Percentiles rank a stretch among this genome's conserved stretches.
phyloP scores from a whole-genome alignment of 92 coral and sea anemone species.

The Porites cylindrica region DNA sequence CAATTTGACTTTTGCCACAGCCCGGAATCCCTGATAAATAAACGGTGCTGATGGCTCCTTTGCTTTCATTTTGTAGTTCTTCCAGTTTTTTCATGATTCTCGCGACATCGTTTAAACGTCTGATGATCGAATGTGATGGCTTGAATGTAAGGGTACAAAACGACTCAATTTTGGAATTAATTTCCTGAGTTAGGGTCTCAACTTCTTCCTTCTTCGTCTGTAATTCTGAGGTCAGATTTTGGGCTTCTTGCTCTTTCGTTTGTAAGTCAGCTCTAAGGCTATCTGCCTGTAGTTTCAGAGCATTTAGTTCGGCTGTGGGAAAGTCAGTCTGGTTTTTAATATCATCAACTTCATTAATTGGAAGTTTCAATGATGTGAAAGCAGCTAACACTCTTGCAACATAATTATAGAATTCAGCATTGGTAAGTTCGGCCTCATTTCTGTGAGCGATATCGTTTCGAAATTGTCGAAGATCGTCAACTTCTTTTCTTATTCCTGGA shows the following conservation, averaged over 20 bases:
- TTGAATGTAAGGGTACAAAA: slow-evolving; percentile 44
- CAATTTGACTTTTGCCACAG: slow-evolving; percentile 60
- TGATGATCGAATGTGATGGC: slow-evolving; percentile 41
- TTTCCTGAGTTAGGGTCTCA: slow-evolving; percentile 1
- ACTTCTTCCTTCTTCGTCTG: neutral
- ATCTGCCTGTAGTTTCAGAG: neutral
- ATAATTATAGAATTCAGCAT: too few species aligned
- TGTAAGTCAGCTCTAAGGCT: neutral
- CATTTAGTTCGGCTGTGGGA: neutral
- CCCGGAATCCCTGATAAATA: slow-evolving; percentile 64
- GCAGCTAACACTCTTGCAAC: too few species aligned
- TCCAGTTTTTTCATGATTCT: slow-evolving; percentile 21
- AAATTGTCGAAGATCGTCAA: too few species aligned
- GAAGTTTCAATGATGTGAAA: too few species aligned
- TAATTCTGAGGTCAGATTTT: neutral
- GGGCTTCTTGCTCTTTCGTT: neutral
- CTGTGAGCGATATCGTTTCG: too few species aligned
- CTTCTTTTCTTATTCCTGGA: too few species aligned
- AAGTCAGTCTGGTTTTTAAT: too few species aligned
- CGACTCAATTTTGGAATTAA: slow-evolving; percentile 21
- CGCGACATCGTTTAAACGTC: slow-evolving; percentile 27
- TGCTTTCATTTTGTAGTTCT: slow-evolving; percentile 20
- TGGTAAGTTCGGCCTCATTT: too few species aligned
- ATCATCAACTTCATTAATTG: too few species aligned
- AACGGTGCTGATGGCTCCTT: slow-evolving; percentile 22